phyloP scores from a whole-genome alignment of 2,113 vertebrate species.

The Apodemus speciosus region DNA sequence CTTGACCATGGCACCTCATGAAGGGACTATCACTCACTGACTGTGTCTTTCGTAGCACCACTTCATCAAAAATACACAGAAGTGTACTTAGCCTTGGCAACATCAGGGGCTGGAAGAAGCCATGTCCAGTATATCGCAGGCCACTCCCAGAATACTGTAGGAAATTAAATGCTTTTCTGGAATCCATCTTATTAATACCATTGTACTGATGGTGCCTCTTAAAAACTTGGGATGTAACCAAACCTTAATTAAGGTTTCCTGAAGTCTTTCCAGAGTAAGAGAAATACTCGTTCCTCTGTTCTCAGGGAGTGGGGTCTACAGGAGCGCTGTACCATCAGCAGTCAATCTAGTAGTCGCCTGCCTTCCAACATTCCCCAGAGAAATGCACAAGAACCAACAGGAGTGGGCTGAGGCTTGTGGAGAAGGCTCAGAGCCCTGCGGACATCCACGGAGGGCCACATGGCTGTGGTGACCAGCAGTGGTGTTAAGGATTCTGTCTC shows the following conservation, averaged over 20 bases:
- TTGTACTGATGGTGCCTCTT: too few relatives aligned
- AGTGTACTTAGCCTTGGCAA: background rate
- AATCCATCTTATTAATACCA: too few relatives aligned
- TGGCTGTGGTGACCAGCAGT: background rate
- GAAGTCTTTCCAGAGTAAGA: background rate
- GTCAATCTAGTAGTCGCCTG: background rate
- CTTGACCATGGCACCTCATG: too few relatives aligned
- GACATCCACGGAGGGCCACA: background rate
- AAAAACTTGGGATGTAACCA: background rate
- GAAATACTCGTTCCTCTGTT: fast-evolving
- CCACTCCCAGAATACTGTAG: background rate
- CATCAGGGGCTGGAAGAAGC: background rate
- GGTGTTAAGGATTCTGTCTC: too few relatives aligned
- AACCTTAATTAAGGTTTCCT: background rate
- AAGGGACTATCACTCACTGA: background rate
- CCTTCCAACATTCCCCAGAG: background rate
- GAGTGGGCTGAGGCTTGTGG: background rate
- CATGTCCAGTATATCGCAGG: fast-evolving
- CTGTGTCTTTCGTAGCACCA: background rate
- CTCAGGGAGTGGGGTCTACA: background rate
- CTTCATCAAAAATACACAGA: background rate
- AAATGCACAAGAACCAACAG: background rate
- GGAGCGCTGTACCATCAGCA: background rate
- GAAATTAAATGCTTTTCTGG: background rate
- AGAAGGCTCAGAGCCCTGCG: background rate